Evolutionary conservation across 2,113 vertebrate species (phyloP).

Genomic region (Cercocebus atys): DNA sequence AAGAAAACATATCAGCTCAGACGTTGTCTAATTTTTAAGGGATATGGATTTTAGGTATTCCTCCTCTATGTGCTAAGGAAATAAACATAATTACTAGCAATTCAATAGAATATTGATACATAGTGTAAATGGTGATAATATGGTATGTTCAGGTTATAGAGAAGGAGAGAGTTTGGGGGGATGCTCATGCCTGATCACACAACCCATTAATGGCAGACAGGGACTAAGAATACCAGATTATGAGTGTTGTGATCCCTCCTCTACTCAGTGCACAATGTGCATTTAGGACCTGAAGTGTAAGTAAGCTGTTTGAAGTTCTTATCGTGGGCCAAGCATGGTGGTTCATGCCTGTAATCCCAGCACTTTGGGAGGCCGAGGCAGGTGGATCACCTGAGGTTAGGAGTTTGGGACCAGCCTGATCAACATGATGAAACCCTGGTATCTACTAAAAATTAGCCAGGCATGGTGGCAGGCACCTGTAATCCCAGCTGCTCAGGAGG

Average conservation of each 20-base stretch:
- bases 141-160: not conserved
- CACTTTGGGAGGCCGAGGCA: too few species aligned
- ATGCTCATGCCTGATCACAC: not conserved
- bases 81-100: not conserved
- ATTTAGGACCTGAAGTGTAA: not conserved
- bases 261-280: accelerated
- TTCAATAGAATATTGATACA: not conserved
- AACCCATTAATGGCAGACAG: not conserved
- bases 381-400: too few species aligned
- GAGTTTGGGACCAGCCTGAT: too few species aligned
- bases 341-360: too few species aligned
- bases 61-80: not conserved
- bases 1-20: not conserved
- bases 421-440: too few species aligned
- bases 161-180: not conserved
- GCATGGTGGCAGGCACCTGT: too few species aligned
- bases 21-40: not conserved
- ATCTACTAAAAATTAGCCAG: too few species aligned
- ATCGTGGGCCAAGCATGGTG: too few species aligned
- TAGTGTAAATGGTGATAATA: not conserved
- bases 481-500: too few species aligned
- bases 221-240: not conserved
- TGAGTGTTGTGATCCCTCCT: accelerated
- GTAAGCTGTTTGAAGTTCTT: not conserved
- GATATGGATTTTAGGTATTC: not conserved